Evolutionary conservation across 2,888 invertebrate species (phyloP).

Genomic region (Elegia similella): DNA sequence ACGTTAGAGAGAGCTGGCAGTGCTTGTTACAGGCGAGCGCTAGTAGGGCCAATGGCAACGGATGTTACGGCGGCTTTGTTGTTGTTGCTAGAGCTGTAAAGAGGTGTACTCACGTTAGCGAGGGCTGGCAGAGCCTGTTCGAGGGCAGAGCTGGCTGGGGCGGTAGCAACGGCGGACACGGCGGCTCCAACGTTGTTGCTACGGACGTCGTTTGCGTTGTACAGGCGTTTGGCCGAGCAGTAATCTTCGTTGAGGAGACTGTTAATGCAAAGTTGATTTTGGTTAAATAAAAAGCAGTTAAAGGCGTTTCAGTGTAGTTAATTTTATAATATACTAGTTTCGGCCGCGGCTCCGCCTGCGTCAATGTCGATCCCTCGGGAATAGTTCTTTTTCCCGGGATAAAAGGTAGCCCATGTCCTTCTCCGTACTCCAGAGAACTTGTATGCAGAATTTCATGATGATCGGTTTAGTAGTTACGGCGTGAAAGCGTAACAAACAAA

Average conservation of each 20-base stretch:
- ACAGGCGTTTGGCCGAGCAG: constrained; percentile 58
- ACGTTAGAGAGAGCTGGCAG: not conserved
- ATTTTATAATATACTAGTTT: too few relatives aligned
- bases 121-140: constrained; percentile 26
- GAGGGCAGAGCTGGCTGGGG: constrained; percentile 32
- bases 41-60: too few relatives aligned
- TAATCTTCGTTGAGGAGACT: constrained; percentile 59
- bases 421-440: too few relatives aligned
- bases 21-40: too few relatives aligned
- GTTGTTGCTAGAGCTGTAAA: not conserved
- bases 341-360: too few relatives aligned
- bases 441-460: too few relatives aligned
- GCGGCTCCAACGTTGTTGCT: constrained; percentile 58
- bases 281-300: not conserved
- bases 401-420: too few relatives aligned
- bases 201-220: constrained; percentile 42
- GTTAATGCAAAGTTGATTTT: constrained; percentile 19
- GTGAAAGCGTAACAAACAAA: too few relatives aligned
- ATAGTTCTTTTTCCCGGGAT: too few relatives aligned
- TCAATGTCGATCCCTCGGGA: too few relatives aligned
- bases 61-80: not conserved
- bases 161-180: constrained; percentile 49
- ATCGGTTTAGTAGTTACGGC: too few relatives aligned
- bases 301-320: too few relatives aligned
- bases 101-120: constrained; percentile 41